Evolutionary conservation across 2,113 vertebrate species (phyloP).

Genomic region (Centropristis striata): DNA sequence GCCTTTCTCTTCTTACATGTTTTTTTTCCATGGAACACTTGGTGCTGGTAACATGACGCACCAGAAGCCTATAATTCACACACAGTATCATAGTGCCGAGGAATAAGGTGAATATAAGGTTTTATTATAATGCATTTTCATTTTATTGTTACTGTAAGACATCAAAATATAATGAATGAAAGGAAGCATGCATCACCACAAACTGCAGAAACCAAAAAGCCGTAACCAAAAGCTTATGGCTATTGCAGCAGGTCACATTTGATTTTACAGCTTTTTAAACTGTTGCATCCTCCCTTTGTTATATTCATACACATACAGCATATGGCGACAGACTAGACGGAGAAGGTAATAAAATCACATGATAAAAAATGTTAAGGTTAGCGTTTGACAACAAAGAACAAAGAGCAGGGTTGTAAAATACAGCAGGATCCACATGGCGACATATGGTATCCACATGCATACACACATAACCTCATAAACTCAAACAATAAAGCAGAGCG

Average conservation of each 20-base stretch:
- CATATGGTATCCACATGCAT: conserved; percentile 1
- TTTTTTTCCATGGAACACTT: too few species aligned
- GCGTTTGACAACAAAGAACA: conserved; percentile 11
- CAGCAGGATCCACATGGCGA: not conserved
- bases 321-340: not conserved
- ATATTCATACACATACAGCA: not conserved
- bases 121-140: not conserved
- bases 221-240: not conserved
- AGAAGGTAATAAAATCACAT: not conserved
- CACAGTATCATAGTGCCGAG: too few species aligned
- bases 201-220: not conserved
- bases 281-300: not conserved
- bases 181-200: not conserved
- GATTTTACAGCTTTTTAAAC: not conserved
- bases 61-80: too few species aligned
- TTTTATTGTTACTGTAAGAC: not conserved
- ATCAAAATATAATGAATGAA: not conserved
- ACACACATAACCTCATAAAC: not conserved
- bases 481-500: conserved; percentile 4
- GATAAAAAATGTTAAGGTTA: not conserved
- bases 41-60: too few species aligned
- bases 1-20: too few species aligned
- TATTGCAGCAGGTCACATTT: conserved; percentile 9
- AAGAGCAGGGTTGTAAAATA: conserved; percentile 10
- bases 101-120: too few species aligned